A percentile compares a stretch with the other conserved stretches of the same genome.
Evolutionary conservation across 1,140 invertebrate species (phyloP).

Genomic region (Gonatopus flavifemur): DNA sequence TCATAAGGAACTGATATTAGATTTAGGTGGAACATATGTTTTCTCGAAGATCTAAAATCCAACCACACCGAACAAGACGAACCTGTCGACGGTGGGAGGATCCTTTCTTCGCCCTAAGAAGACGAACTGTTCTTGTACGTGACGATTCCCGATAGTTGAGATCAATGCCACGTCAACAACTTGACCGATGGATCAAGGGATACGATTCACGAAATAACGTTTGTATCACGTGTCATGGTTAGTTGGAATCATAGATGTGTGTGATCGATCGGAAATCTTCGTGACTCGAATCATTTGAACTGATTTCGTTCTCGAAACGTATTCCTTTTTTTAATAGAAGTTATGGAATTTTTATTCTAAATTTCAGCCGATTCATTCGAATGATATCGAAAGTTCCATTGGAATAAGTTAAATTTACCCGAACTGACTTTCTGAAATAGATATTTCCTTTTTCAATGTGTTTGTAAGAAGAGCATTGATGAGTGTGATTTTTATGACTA

Average conservation of each 20-base stretch:
- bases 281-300: conserved; percentile 32
- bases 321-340: too few relatives aligned
- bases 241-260: conserved; percentile 1
- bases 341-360: too few relatives aligned
- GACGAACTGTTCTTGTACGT: conserved; percentile 42
- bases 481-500: too few relatives aligned
- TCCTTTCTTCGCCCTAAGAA: conserved; percentile 15
- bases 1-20: conserved; percentile 12
- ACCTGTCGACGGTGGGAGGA: conserved; percentile 31
- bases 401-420: too few relatives aligned
- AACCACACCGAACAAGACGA: conserved; percentile 12
- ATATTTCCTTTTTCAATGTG: too few relatives aligned
- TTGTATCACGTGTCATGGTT: conserved; percentile 26
- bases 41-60: conserved; percentile 3
- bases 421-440: too few relatives aligned
- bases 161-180: conserved; percentile 40
- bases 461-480: too few relatives aligned
- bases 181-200: conserved; percentile 48
- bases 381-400: too few relatives aligned
- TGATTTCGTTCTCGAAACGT: too few relatives aligned
- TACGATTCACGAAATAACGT: conserved; percentile 28
- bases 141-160: conserved; percentile 16
- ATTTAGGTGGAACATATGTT: conserved; percentile 5
- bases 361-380: too few relatives aligned
- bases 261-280: conserved; percentile 52